Base-by-base conservation (phyloP, 1,140 invertebrate species). In the Drosophila azteca region DNA sequence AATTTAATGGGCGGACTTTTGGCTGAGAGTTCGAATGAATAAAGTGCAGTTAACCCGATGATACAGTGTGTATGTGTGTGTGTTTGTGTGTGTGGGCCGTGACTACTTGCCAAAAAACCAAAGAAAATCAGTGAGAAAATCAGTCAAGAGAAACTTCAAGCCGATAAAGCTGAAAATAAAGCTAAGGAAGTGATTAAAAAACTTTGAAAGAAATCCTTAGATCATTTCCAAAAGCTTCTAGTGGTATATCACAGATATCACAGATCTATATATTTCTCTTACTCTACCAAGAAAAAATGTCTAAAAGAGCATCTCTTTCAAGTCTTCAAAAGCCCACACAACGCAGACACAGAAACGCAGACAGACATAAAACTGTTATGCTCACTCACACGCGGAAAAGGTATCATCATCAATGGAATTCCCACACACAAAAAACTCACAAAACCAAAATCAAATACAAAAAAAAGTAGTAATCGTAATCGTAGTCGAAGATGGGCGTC, bases 321-420 rank as follows among this genome's bases (percentile, higher is more conserved):
- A 20, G 35, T 11, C 0, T 11, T 39, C 3, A 4, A 39, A 31
- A 15, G 15, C 22, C 13, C 44, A 66, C 45, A 67, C 59, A 54
- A 39, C n/a, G 29, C 50, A 63, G 7, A 57, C 50, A 63, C 9
- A 57, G 7, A 57, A 44, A 63, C 9, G 50, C 5, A 13, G 43
- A 3, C 13, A 60, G n/a, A 43, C 7, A 29, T 0, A 17, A 50
- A 24, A 24, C 29, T 31, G 64, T 45, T 29, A 9, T 24, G 13
- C 39, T 17, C 26, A 63, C 55, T n/a, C 52, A 52, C 66, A 68
- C 51, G 8, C 63, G 51, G 31, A 31, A 39, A 51, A 24, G 49
- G 63, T 50, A 24, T 50, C 80, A 24, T 50, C 80, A 60, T 83
- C 76, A 88, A 87, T 88, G 79, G 85, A 77, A 88, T 88, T 57